Evolutionary conservation across 1,140 invertebrate genomes (phyloP).

Genomic region (Platyscapa corneri): DNA sequence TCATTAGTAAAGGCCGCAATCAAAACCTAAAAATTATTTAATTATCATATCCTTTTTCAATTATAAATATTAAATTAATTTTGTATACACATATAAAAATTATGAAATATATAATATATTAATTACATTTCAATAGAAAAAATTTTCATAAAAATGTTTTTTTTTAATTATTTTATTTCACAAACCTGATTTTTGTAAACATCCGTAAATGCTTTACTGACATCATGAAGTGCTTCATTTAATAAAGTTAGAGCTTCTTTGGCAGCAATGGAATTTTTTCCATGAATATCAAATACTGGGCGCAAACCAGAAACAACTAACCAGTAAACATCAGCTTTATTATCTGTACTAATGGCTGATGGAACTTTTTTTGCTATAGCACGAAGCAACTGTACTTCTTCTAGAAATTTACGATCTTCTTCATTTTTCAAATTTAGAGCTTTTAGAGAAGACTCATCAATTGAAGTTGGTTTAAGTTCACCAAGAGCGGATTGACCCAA

Average conservation of each 20-base stretch:
- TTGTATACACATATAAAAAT: too few species aligned
- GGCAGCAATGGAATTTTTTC: constrained; percentile 79
- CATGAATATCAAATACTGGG: constrained; percentile 79
- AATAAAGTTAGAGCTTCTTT: constrained; percentile 81
- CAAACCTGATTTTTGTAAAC: constrained; percentile 80
- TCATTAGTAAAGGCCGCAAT: constrained; percentile 80
- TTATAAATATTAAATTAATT: too few species aligned
- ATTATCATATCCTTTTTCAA: too few species aligned
- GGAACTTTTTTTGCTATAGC: constrained; percentile 77
- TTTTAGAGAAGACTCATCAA: constrained; percentile 63
- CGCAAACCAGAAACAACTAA: constrained; percentile 78
- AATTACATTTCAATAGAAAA: too few species aligned
- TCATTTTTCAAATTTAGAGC: constrained; percentile 68
- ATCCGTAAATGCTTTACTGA: constrained; percentile 78
- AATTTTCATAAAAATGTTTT: too few species aligned
- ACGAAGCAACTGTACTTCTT: constrained; percentile 79
- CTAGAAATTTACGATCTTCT: constrained; percentile 80
- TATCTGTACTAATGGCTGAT: constrained; percentile 74
- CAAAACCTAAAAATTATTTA: constrained; percentile 68
- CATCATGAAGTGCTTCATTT: constrained; percentile 75
- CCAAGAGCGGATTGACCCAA: constrained; percentile 71
- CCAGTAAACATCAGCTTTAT: constrained; percentile 80
- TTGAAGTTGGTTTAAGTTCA: constrained; percentile 74
- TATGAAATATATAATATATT: too few species aligned
- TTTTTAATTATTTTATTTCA: constrained; percentile 13